phyloP scores from a whole-genome alignment of 1,140 invertebrate species.

The Achroia grisella region DNA sequence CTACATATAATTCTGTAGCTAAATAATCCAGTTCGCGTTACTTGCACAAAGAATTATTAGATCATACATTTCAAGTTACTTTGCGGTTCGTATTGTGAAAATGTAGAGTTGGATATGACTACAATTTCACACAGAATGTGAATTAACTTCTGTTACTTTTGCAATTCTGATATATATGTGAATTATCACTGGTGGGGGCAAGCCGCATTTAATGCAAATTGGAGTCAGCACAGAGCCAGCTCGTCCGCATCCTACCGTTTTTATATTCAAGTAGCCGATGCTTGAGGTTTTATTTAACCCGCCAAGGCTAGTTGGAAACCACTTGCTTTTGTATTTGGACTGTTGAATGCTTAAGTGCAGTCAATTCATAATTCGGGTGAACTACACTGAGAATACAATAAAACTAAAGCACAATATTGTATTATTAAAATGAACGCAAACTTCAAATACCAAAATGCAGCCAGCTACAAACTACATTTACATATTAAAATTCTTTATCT shows the following conservation, averaged over 20 bases:
- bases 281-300: constrained; percentile 48
- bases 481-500: too few species aligned
- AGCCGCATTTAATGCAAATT: constrained; percentile 69
- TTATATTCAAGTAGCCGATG: constrained; percentile 57
- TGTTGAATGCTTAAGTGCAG: constrained; percentile 33
- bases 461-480: too few species aligned
- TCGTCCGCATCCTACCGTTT: constrained; percentile 46
- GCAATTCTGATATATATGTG: constrained; percentile 23
- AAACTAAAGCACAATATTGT: too few species aligned
- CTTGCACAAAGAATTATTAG: too few species aligned
- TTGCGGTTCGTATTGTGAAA: too few species aligned
- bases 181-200: constrained; percentile 50
- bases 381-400: background rate
- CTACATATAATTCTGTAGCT: too few species aligned
- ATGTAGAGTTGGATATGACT: too few species aligned
- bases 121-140: too few species aligned
- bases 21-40: too few species aligned
- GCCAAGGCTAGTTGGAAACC: constrained; percentile 30
- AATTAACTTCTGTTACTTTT: too few species aligned
- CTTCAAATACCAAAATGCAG: background rate
- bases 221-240: constrained; percentile 35
- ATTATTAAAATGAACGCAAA: too few species aligned
- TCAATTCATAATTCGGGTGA: constrained; percentile 34
- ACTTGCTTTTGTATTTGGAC: constrained; percentile 38
- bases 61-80: too few species aligned